A percentile compares a stretch with the other conserved stretches of the same genome.
Conservation (phyloP, 2,888 invertebrate species). For the Eupeodes luniger region DNA sequence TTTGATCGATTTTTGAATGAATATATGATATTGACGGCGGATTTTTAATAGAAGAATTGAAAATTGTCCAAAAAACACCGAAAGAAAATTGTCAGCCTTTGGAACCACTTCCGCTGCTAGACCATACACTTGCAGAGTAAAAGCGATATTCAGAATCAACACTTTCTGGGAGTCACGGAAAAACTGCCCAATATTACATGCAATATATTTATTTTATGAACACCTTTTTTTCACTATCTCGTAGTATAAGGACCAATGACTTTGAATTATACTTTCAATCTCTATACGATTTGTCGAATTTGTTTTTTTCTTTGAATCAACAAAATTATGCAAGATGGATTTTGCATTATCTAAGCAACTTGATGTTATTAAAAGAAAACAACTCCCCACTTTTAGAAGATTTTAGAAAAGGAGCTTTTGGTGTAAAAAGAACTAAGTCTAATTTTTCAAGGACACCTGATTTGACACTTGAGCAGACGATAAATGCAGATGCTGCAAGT, state of each 20-base stretch:
- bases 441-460: constrained; percentile 8
- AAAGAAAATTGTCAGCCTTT: neutral
- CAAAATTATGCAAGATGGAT: neutral
- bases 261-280: neutral
- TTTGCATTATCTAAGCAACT: constrained; percentile 5
- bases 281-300: neutral
- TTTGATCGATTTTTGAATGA: too few species aligned
- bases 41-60: too few species aligned
- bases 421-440: neutral
- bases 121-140: neutral
- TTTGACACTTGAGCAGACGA: constrained; percentile 8
- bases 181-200: neutral
- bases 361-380: neutral
- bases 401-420: neutral
- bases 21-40: too few species aligned
- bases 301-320: too few species aligned
- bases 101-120: too few species aligned
- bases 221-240: neutral
- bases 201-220: constrained; percentile 8
- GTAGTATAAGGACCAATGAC: constrained; percentile 3
- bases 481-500: neutral
- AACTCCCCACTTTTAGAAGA: neutral
- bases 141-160: neutral
- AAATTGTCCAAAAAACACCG: too few species aligned
- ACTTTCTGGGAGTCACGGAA: neutral